Evolutionary conservation across 2,888 invertebrate species (phyloP), one percentile per base, ranked within the genome.

Genomic region (Euclidia mi): DNA sequence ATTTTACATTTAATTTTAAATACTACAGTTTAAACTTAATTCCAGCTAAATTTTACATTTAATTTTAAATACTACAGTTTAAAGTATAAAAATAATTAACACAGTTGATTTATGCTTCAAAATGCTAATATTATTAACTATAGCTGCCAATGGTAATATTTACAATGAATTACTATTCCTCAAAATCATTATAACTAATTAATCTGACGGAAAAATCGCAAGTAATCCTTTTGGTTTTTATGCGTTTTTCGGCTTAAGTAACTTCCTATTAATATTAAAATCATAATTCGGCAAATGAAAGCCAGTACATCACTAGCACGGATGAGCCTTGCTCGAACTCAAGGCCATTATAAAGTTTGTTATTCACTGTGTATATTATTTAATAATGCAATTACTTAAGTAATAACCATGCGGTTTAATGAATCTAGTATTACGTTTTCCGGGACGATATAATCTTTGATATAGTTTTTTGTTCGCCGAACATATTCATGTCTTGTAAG

Each of bases 291-390:
- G 31, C 52, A 56, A 71, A 74, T 62, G 72, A 84, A 81, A 81
- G 75, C 71, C 63, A n/a, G 15, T 34, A 20, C 50, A 56, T 66
- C 63, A 88, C 85, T 85, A 88, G 81, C 78, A 76, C 92, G 91
- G 92, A 92, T 91, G 79, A 76, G 77, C 93, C 92, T 92, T 93
- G 91, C 87, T 72, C 79, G 65, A 56, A 66, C 59, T 73, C 89
- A 92, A 92, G 93, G 93, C 87, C 87, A 74, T 71, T 71, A 84
- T 87, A 32, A 53, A 55, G 34, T 49, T 56, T 45, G 40, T 52
- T 61, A 49, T 43, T 60, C 56, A 59, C 46, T 78, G 80, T 89
- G 79, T 87, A 85, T 65, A 63, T 62, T 58, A 62, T 45, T 65
- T 71, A 77, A 78, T 81, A 78, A 81, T 79, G 76, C 87, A 88